phyloP scores from a whole-genome alignment of 30 jellyfish, hydroid and myxozoan species.

The Aurelia aurita region DNA sequence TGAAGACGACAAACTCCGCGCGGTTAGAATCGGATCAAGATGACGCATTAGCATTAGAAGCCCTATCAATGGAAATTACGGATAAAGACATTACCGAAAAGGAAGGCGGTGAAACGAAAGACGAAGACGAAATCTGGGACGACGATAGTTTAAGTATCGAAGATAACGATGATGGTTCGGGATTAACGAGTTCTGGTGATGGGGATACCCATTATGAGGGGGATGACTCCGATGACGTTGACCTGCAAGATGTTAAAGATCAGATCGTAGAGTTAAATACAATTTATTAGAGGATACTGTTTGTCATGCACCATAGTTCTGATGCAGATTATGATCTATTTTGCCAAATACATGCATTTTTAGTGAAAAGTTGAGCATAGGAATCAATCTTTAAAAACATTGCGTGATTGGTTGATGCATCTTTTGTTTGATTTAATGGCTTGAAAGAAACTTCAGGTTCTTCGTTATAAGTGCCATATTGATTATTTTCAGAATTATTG shows the following conservation, averaged over 20 bases:
- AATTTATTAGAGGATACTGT: too few relatives aligned
- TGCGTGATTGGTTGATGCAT: too few relatives aligned
- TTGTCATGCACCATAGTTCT: too few relatives aligned
- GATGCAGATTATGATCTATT: too few relatives aligned
- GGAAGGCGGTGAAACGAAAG: background rate
- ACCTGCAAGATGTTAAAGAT: background rate
- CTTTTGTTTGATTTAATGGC: too few relatives aligned
- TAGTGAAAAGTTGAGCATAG: too few relatives aligned
- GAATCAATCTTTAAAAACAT: too few relatives aligned
- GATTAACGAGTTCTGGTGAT: slow-evolving; percentile 79
- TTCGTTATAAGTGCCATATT: too few relatives aligned
- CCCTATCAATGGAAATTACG: slow-evolving; percentile 40
- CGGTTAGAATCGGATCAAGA: slow-evolving; percentile 33
- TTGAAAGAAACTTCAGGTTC: too few relatives aligned
- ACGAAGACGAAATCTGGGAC: slow-evolving; percentile 40
- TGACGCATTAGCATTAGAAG: slow-evolving; percentile 54
- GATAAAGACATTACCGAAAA: background rate
- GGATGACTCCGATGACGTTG: slow-evolving; percentile 51
- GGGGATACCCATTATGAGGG: slow-evolving; percentile 70
- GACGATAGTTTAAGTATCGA: slow-evolving; percentile 78
- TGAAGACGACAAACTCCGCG: background rate
- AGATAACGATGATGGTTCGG: slow-evolving; percentile 86
- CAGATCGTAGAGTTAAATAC: background rate
- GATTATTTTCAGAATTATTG: too few relatives aligned
- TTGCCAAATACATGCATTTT: too few relatives aligned